These are phyloP conservation scores for Phrynocephalus versicolor DNA, from an alignment of 2,113 vertebrate species.

Conservation along the genomic window DNA sequence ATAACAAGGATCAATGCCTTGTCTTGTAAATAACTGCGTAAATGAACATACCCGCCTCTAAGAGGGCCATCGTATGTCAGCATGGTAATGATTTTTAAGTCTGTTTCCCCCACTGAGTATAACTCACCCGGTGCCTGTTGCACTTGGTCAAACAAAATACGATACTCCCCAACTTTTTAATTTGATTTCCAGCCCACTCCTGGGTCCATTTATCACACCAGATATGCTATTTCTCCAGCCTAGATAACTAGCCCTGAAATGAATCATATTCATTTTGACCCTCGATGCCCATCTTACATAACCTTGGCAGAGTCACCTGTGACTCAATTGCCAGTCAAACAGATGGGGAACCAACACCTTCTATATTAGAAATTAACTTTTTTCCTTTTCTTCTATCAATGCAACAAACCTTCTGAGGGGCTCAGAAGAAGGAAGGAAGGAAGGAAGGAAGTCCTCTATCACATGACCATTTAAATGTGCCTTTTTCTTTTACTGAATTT, in stretches of 20 bases:
- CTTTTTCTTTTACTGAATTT: too few species aligned
- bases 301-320: not conserved
- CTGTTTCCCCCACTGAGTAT: not conserved
- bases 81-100: not conserved
- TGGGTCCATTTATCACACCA: constrained; percentile 16
- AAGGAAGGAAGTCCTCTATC: too few species aligned
- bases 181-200: constrained; percentile 1
- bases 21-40: not conserved
- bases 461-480: too few species aligned
- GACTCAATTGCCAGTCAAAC: not conserved
- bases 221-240: not conserved
- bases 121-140: not conserved
- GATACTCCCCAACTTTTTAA: constrained; percentile 12
- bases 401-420: not conserved
- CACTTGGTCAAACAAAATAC: not conserved
- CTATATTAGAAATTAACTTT: not conserved
- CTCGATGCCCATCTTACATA: not conserved
- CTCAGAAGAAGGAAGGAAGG: too few species aligned
- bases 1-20: not conserved
- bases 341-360: not conserved
- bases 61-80: not conserved
- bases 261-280: not conserved
- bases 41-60: not conserved
- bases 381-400: not conserved
- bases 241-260: not conserved